These are phyloP conservation scores for Zaprionus capensis DNA, from an alignment of 1,140 invertebrate genomes.

Conservation along the genomic window DNA sequence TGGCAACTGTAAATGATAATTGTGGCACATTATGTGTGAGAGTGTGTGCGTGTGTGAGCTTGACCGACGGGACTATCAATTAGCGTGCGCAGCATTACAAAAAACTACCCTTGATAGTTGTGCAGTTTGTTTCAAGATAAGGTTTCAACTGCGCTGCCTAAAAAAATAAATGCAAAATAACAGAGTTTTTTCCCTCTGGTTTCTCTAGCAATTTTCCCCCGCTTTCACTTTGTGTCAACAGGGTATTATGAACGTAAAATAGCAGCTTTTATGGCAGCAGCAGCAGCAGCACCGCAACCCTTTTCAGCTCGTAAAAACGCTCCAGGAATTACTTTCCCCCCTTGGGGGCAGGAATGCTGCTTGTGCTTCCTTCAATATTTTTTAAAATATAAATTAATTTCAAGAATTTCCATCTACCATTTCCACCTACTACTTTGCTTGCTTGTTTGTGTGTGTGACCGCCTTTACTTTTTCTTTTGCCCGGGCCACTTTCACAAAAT, in stretches of 20 bases:
- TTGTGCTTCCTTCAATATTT: slow-evolving; percentile 25
- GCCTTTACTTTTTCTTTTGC: slow-evolving; percentile 14
- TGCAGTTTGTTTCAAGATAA: neutral
- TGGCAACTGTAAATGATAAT: slow-evolving; percentile 64
- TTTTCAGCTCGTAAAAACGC: slow-evolving; percentile 9
- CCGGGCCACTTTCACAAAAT: slow-evolving; percentile 13
- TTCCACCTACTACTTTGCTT: slow-evolving; percentile 6
- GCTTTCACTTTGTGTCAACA: slow-evolving; percentile 3
- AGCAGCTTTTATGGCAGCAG: neutral
- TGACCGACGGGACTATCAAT: slow-evolving; percentile 43
- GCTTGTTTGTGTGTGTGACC: slow-evolving; percentile 13
- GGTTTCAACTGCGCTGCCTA: neutral
- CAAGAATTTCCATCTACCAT: slow-evolving; percentile 43
- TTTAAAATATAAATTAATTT: slow-evolving; percentile 65
- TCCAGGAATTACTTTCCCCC: neutral
- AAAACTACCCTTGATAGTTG: neutral
- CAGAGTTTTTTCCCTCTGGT: neutral
- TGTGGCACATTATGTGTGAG: slow-evolving; percentile 49
- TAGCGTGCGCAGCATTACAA: slow-evolving; percentile 16
- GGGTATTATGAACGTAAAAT: slow-evolving; percentile 2
- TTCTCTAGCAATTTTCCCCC: neutral
- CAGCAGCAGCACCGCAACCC: neutral
- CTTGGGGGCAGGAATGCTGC: neutral
- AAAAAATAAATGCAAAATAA: neutral
- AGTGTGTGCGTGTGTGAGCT: slow-evolving; percentile 17